Conservation (phyloP, 1,140 invertebrate genomes). For the Yoshiicerus persimilis region DNA sequence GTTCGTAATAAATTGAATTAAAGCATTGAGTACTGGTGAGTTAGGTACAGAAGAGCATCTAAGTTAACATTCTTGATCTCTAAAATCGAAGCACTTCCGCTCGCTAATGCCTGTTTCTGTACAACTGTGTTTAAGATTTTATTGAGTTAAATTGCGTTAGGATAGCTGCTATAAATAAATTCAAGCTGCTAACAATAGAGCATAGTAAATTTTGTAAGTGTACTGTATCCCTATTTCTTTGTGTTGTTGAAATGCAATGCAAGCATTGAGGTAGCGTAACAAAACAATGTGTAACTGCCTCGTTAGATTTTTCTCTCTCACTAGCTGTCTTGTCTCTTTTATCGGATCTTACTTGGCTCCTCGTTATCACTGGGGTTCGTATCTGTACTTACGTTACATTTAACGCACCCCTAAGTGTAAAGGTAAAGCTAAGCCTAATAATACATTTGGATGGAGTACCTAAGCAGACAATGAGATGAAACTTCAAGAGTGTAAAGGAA, state of each 20-base stretch:
- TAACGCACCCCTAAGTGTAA: neutral
- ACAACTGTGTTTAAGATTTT: neutral
- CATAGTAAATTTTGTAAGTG: neutral
- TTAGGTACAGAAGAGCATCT: neutral
- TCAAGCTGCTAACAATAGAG: neutral
- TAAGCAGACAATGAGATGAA: neutral
- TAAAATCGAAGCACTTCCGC: conserved; percentile 8
- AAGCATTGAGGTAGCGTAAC: conserved; percentile 11
- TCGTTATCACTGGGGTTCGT: neutral
- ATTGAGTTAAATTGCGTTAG: neutral
- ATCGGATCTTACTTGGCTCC: neutral
- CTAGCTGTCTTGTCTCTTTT: neutral
- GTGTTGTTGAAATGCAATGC: neutral
- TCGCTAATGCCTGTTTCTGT: neutral
- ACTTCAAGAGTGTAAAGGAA: neutral
- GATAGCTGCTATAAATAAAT: neutral
- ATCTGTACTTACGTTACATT: neutral
- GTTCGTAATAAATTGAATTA: neutral
- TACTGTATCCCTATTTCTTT: neutral
- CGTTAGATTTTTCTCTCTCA: neutral
- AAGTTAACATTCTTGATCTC: conserved; percentile 7
- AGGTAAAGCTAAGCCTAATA: neutral
- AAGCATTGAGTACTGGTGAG: neutral
- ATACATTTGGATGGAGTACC: neutral
- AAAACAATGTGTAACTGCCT: conserved; percentile 8